Evolutionary conservation across 2,113 vertebrate species (phyloP).

Genomic region (Hylia prasina): DNA sequence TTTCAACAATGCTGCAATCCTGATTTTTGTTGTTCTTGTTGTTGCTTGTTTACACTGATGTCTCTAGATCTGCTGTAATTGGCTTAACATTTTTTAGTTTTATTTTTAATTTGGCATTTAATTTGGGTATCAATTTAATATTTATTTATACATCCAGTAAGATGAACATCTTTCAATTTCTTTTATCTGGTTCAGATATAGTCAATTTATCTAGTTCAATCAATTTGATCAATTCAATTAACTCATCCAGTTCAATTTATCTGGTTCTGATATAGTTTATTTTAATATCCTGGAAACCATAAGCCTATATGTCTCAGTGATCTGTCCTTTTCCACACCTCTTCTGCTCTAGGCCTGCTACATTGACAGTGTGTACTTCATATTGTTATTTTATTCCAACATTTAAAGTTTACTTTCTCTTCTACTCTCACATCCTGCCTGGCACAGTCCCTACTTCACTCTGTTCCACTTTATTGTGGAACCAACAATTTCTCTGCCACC

Average conservation of each 20-base stretch:
- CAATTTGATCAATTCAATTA: not conserved
- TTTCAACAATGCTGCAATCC: not conserved
- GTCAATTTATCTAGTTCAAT: not conserved
- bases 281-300: not conserved
- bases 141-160: not conserved
- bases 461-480: not conserved
- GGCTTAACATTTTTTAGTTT: not conserved
- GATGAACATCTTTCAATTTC: not conserved
- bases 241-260: not conserved
- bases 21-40: not conserved
- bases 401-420: not conserved
- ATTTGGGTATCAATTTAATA: not conserved
- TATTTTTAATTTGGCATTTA: not conserved
- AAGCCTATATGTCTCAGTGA: not conserved
- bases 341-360: not conserved
- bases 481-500: not conserved
- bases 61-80: not conserved
- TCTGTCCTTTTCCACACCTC: not conserved
- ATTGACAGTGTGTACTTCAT: not conserved
- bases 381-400: not conserved
- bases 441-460: not conserved
- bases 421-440: not conserved
- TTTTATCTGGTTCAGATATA: not conserved
- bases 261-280: not conserved
- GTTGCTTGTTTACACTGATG: not conserved